Base-by-base conservation (phyloP, 1,140 invertebrate genomes). In the Eupeodes corollae region DNA sequence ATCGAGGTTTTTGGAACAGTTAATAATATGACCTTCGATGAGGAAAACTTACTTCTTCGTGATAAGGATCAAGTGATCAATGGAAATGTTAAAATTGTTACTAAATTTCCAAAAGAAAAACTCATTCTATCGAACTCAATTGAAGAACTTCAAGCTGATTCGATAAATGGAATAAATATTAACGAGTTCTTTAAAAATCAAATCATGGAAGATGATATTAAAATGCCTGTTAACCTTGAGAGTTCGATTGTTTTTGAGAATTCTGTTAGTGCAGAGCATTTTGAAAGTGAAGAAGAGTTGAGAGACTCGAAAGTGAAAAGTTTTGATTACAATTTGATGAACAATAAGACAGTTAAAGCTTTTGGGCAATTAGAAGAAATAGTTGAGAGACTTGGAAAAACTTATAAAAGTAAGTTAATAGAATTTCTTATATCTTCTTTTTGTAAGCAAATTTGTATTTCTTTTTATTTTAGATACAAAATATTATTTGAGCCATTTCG, bases 41-140 rank as follows among this genome's bases (percentile, higher is more conserved):
- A 46, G 57, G 2, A 49, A 21, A 47, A 51, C 2, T 45, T 67
- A 6, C 31, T 67, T 8, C 42, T 67, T 1, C 49, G 53, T 9
- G 52, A 63, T 49, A 42, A 42, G 2, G 39, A 55, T 1, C 64
- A 67, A 44, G 41, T 48, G 6, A 41, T 56, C 3, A 30, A 42
- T 3, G 61, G 60, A 13, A 54, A 57, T 16, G 13, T 67, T 19
- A 6, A 53, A 18, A 54, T 67, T n/a, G 42, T 45, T n/a, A 67
- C 56, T 15, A 50, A 49, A 19, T 35, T 59, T 1, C 30, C 49
- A 1, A 45, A 49, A 3, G 41, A 56, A 13, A 40, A 53, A n/a
- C 56, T 51, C 14, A 56, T 67, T 30, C 41, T 56, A 13, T 54
- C 53, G 15, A 54, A 59, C 35, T 63, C 62, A 21, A 55, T 67